Evolutionary conservation across 2,113 vertebrate species (phyloP).

Genomic region (Turnix velox): DNA sequence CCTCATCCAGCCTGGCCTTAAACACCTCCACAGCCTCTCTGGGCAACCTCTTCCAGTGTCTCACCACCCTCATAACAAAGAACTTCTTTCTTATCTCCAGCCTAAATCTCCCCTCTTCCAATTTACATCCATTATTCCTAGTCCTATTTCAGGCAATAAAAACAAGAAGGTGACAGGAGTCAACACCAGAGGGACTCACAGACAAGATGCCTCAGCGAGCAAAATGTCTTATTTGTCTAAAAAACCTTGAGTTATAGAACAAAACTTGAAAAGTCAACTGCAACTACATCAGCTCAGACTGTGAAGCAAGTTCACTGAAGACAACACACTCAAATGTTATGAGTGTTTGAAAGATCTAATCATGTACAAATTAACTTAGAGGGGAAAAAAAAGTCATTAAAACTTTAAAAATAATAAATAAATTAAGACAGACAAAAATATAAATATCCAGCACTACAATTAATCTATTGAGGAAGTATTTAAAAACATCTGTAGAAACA

Average conservation of each 20-base stretch:
- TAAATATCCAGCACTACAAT: neutral
- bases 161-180: neutral
- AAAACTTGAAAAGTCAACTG: neutral
- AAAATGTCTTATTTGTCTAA: neutral
- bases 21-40: no score
- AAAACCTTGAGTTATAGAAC: neutral
- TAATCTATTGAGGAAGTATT: neutral
- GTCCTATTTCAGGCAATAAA: no score
- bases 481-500: neutral
- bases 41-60: no score
- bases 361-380: neutral
- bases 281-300: neutral
- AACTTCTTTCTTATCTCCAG: no score
- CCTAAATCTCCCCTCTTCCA: no score
- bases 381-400: neutral
- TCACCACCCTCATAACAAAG: no score
- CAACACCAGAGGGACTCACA: rapidly evolving
- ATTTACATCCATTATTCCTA: no score
- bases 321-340: neutral
- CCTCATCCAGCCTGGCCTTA: no score
- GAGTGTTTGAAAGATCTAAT: neutral
- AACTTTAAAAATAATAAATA: neutral
- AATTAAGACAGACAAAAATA: constrained; percentile 8
- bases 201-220: neutral
- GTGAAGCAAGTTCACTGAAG: neutral